Percentiles rank a stretch among this genome's conserved stretches.
phyloP scores from a whole-genome alignment of 2,888 invertebrate genomes.

The Aplocera efformata region DNA sequence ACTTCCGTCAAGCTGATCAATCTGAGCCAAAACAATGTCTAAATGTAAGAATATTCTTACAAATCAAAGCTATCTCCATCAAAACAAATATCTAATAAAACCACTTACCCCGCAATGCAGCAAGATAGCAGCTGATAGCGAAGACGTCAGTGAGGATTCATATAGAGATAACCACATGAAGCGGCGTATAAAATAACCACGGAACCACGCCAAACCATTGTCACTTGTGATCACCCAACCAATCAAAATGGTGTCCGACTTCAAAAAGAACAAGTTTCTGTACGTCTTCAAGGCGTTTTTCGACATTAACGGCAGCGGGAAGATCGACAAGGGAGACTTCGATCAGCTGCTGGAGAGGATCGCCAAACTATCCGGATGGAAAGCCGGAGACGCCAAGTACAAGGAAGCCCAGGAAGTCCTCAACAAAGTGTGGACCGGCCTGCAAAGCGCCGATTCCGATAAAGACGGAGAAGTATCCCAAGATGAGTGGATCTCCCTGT shows the following conservation, averaged over 20 bases:
- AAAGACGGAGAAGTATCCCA: conserved; percentile 88
- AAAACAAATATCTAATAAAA: conserved; percentile 20
- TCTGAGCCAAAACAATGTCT: too few relatives aligned
- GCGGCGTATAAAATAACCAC: conserved; percentile 12
- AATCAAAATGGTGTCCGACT: conserved; percentile 86
- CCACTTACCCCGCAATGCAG: conserved; percentile 32
- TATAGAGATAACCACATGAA: conserved; percentile 12
- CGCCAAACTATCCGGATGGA: conserved; percentile 89
- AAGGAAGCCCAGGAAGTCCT: conserved; percentile 87
- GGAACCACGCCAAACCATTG: conserved; percentile 27
- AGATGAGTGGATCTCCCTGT: conserved; percentile 48
- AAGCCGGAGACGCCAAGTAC: conserved; percentile 85
- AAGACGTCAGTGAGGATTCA: conserved; percentile 22
- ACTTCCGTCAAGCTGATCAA: too few relatives aligned
- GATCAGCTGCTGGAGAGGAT: conserved; percentile 92
- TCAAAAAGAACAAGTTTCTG: conserved; percentile 93
- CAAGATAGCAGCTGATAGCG: conserved; percentile 29
- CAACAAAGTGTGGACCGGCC: conserved; percentile 90
- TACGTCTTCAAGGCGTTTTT: conserved; percentile 93
- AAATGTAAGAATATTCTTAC: neutral
- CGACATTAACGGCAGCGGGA: conserved; percentile 93
- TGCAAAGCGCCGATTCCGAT: conserved; percentile 90
- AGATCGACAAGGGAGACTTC: conserved; percentile 93
- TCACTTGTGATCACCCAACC: conserved; percentile 1
- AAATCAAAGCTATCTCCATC: conserved; percentile 1